Conservation (phyloP, 1,140 invertebrate species). For the Ips typographus region DNA sequence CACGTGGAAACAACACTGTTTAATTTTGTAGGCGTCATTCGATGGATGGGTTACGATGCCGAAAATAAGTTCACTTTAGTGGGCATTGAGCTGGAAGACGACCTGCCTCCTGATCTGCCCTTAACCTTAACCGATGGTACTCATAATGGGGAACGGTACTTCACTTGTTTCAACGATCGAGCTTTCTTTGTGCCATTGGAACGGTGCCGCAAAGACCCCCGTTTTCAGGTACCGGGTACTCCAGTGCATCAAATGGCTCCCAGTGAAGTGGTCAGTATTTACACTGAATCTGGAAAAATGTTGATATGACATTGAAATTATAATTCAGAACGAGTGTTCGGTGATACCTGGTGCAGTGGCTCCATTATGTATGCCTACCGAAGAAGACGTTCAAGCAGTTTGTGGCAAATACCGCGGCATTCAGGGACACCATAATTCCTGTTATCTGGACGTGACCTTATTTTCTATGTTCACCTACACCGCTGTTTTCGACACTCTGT, state of each 20-base stretch:
- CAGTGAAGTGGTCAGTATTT: conserved; percentile 20
- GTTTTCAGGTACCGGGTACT: conserved; percentile 62
- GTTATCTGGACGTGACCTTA: conserved; percentile 94
- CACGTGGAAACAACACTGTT: too few species aligned
- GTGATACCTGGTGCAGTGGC: conserved; percentile 76
- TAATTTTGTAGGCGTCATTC: conserved; percentile 63
- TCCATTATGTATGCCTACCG: conserved; percentile 64
- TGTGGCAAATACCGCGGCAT: conserved; percentile 85
- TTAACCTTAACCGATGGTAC: conserved; percentile 72
- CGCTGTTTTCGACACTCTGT: conserved; percentile 86
- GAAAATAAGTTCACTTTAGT: conserved; percentile 52
- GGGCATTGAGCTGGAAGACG: conserved; percentile 72
- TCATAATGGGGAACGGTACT: conserved; percentile 70
- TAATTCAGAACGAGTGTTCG: conserved; percentile 63
- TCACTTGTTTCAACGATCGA: conserved; percentile 69
- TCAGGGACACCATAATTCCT: conserved; percentile 97
- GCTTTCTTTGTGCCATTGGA: conserved; percentile 77
- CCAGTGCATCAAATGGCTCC: conserved; percentile 53
- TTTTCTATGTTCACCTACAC: conserved; percentile 98
- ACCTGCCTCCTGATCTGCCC: conserved; percentile 64
- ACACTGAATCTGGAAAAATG: not conserved
- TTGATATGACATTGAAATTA: conserved; percentile 7
- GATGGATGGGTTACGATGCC: conserved; percentile 75
- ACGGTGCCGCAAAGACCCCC: conserved; percentile 74
- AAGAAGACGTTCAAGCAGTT: conserved; percentile 65